Evolutionary conservation across 2,888 invertebrate genomes (phyloP).

Genomic region (Caenorhabditis auriculariae): DNA sequence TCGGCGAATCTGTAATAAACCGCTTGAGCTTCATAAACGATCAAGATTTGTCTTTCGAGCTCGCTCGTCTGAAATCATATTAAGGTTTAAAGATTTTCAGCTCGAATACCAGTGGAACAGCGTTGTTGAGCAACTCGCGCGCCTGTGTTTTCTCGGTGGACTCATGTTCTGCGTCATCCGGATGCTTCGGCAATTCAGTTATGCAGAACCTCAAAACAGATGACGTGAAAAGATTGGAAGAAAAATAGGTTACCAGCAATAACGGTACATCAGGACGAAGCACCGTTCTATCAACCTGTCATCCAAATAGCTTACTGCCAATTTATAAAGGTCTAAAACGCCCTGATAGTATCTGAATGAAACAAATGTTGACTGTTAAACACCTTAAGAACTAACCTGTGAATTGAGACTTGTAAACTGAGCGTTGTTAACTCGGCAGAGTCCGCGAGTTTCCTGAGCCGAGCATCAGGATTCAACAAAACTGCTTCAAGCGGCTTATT

Average conservation of each 20-base stretch:
- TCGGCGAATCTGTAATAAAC: slow-evolving; percentile 23
- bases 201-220: neutral
- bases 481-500: slow-evolving; percentile 5
- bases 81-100: slow-evolving; percentile 4
- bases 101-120: neutral
- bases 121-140: neutral
- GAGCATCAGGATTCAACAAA: slow-evolving; percentile 5
- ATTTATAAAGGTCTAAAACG: slow-evolving; percentile 13
- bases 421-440: slow-evolving; percentile 1
- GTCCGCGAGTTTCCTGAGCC: slow-evolving; percentile 1
- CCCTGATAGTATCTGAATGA: slow-evolving; percentile 15
- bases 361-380: neutral
- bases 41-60: slow-evolving; percentile 3
- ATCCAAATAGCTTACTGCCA: slow-evolving; percentile 6
- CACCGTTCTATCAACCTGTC: slow-evolving; percentile 9
- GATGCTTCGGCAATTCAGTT: neutral
- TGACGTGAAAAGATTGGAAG: neutral
- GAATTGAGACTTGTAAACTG: slow-evolving; percentile 2
- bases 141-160: slow-evolving; percentile 3
- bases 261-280: slow-evolving; percentile 9
- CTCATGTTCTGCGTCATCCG: slow-evolving; percentile 4
- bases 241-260: neutral
- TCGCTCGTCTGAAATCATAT: neutral
- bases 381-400: slow-evolving; percentile 1
- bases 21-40: slow-evolving; percentile 18